Evolutionary conservation across 2,888 invertebrate species (phyloP).

Genomic region (Galerucella calmariensis): DNA sequence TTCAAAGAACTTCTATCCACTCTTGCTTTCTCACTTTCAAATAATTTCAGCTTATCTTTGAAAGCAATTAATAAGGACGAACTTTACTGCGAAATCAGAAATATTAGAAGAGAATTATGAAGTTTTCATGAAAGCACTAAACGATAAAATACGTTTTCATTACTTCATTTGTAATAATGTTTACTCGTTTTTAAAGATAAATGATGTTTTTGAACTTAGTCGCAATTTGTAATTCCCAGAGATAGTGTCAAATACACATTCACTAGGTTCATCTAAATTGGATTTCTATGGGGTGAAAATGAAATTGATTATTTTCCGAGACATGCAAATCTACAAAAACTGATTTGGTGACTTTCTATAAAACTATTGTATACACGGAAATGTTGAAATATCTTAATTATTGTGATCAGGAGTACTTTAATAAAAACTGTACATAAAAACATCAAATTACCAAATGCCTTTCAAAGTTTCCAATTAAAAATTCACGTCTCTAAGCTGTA

Average conservation of each 20-base stretch:
- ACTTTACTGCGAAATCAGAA: slow-evolving; percentile 6
- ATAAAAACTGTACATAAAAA: too few relatives aligned
- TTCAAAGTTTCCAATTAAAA: too few relatives aligned
- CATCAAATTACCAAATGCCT: too few relatives aligned
- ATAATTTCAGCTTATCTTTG: slow-evolving; percentile 23
- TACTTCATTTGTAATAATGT: slow-evolving; percentile 11
- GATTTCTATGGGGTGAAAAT: not conserved
- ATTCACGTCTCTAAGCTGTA: too few relatives aligned
- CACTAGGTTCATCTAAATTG: not conserved
- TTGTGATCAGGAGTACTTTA: too few relatives aligned
- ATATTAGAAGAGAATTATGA: slow-evolving; percentile 12
- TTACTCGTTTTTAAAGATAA: not conserved
- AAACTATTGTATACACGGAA: too few relatives aligned
- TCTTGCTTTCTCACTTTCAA: slow-evolving; percentile 20
- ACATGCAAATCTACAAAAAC: too few relatives aligned
- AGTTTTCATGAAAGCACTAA: not conserved
- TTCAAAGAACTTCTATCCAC: slow-evolving; percentile 19
- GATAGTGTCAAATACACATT: not conserved
- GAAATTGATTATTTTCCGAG: too few relatives aligned
- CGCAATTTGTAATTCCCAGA: not conserved
- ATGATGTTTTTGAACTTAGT: slow-evolving; percentile 5
- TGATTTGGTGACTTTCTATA: too few relatives aligned
- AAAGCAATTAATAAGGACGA: slow-evolving; percentile 6
- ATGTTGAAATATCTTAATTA: too few relatives aligned
- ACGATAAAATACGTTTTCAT: slow-evolving; percentile 16